A percentile compares a stretch with the other conserved stretches of the same genome.
These are phyloP conservation scores for Ciconia boyciana DNA, from an alignment of 2,113 vertebrate species.

Conservation along the genomic window DNA sequence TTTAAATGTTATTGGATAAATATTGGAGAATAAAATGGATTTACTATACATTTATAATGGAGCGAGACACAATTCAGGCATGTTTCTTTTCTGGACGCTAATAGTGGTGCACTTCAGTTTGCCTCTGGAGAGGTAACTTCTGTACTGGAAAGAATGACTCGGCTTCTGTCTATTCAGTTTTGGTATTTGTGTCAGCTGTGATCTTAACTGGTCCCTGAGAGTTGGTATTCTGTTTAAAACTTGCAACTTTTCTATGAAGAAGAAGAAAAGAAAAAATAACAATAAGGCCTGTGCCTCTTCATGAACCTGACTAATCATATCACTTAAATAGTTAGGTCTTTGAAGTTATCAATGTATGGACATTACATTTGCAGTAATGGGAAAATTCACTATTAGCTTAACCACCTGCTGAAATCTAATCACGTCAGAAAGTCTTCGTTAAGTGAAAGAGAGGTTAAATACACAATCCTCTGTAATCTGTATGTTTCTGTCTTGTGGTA, in stretches of 20 bases:
- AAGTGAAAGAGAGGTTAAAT: not conserved
- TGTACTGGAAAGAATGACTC: not conserved
- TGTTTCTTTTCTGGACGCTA: not conserved
- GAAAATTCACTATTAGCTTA: not conserved
- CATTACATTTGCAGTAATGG: not conserved
- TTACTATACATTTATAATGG: not conserved
- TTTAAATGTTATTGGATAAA: not conserved
- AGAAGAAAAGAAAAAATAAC: not conserved
- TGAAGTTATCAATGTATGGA: not conserved
- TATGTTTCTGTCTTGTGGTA: not conserved
- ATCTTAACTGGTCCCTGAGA: not conserved
- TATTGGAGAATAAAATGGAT: not conserved
- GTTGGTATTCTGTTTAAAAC: not conserved
- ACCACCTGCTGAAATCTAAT: not conserved
- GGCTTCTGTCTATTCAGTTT: not conserved
- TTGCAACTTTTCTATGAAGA: not conserved
- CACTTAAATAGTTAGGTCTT: not conserved
- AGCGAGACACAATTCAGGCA: not conserved
- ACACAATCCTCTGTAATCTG: not conserved
- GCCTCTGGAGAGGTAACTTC: not conserved
- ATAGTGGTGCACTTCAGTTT: not conserved
- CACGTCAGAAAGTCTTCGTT: not conserved
- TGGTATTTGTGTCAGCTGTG: not conserved
- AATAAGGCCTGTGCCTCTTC: not conserved
- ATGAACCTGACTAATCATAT: not conserved